A percentile compares a stretch with the other conserved stretches of the same genome.
Evolutionary conservation across 2,888 invertebrate species (phyloP).

Genomic region (Tipula lateralis): DNA sequence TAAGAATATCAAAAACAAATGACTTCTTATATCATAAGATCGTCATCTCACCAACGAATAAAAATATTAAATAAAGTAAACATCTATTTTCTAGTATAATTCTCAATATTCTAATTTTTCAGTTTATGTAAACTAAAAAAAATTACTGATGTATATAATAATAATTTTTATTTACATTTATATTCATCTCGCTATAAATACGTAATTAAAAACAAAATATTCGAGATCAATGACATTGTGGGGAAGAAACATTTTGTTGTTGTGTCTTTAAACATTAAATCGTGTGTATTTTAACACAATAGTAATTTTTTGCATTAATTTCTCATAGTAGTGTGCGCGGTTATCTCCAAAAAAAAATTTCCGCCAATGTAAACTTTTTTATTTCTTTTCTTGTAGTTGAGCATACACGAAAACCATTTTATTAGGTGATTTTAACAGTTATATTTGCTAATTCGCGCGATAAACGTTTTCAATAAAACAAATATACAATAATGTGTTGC

Average conservation of each 20-base stretch:
- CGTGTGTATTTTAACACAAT: slow-evolving; percentile 4
- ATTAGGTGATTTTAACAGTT: background rate
- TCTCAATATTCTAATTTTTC: background rate
- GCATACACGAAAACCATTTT: background rate
- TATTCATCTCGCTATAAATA: background rate
- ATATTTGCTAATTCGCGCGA: background rate
- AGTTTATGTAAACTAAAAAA: background rate
- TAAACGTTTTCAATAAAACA: background rate
- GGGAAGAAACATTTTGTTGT: background rate
- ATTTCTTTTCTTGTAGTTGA: background rate
- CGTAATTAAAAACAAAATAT: background rate
- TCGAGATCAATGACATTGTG: slow-evolving; percentile 4
- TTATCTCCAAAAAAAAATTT: background rate
- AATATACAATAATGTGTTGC: background rate
- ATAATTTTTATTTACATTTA: slow-evolving; percentile 19
- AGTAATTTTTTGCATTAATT: background rate
- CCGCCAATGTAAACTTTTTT: background rate
- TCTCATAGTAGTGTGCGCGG: background rate
- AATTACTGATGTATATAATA: background rate
- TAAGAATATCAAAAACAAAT: background rate
- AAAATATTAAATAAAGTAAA: background rate
- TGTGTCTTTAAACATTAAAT: background rate
- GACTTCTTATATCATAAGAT: background rate
- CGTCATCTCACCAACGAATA: background rate
- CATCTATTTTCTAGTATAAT: background rate